Conservation (phyloP, 2,113 vertebrate genomes). For the Myiozetetes cayanensis region DNA sequence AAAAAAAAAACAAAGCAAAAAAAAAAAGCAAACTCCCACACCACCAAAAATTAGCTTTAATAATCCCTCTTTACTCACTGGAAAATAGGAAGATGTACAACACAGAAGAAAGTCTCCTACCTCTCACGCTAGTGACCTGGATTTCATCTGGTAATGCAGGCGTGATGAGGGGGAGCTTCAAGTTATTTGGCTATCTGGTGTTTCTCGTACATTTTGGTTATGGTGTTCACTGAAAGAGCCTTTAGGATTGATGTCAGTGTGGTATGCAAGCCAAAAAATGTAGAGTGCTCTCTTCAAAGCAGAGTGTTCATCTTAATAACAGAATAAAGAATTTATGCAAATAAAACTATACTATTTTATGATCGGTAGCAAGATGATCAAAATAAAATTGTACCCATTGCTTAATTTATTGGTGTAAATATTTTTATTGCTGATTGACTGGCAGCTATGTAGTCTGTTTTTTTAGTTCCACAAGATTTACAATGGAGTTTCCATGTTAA, state of each 20-base stretch:
- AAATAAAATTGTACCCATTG: neutral
- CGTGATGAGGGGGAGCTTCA: neutral
- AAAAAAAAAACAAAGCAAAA: no score
- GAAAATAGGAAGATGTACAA: neutral
- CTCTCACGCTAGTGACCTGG: neutral
- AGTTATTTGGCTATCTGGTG: neutral
- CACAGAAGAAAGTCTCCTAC: rapidly evolving
- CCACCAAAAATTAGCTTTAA: neutral
- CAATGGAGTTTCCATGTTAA: neutral
- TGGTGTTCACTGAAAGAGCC: neutral
- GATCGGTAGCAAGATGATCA: neutral
- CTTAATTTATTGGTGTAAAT: neutral
- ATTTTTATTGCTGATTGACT: neutral
- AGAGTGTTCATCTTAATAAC: neutral
- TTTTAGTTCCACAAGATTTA: neutral
- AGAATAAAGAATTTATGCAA: neutral
- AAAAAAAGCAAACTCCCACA: neutral
- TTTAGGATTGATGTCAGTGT: neutral
- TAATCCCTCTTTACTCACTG: neutral
- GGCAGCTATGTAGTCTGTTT: neutral
- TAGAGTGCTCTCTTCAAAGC: neutral
- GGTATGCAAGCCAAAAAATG: neutral
- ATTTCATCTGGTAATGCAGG: neutral
- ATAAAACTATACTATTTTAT: neutral
- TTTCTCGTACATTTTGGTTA: neutral